Percentiles rank a stretch among this genome's conserved stretches.
Conservation (phyloP, 2,888 invertebrate genomes). For the Nemapogon koenigi region DNA sequence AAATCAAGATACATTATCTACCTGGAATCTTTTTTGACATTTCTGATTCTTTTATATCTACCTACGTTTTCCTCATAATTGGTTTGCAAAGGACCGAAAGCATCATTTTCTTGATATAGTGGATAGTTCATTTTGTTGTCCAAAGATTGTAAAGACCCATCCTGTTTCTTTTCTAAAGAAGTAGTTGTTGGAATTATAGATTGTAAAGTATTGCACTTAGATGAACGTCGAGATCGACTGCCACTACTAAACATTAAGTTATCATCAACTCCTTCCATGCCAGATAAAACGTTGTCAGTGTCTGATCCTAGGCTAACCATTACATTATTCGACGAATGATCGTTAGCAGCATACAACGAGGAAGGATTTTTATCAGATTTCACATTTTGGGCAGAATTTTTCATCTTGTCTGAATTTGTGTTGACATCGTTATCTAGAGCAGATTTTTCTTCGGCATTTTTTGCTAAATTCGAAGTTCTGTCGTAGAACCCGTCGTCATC, state of each 20-base stretch:
- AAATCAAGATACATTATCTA: too few relatives aligned
- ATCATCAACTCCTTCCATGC: slow-evolving; percentile 43
- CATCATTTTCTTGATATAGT: slow-evolving; percentile 35
- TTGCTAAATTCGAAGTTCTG: slow-evolving; percentile 33
- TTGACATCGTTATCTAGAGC: too few relatives aligned
- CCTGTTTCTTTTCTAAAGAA: too few relatives aligned
- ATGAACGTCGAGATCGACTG: slow-evolving; percentile 23
- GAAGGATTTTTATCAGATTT: too few relatives aligned
- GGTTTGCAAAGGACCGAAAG: slow-evolving; percentile 35
- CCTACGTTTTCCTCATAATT: slow-evolving; percentile 36
- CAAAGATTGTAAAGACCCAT: slow-evolving; percentile 21
- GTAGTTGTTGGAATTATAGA: too few relatives aligned
- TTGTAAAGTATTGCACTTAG: too few relatives aligned
- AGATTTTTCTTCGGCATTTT: slow-evolving; percentile 19
- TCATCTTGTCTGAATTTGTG: background rate
- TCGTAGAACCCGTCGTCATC: slow-evolving; percentile 57
- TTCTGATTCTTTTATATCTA: slow-evolving; percentile 46
- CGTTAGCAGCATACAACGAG: too few relatives aligned
- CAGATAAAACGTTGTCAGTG: slow-evolving; percentile 41
- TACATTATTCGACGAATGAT: too few relatives aligned
- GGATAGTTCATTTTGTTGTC: slow-evolving; percentile 25
- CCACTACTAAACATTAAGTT: slow-evolving; percentile 43
- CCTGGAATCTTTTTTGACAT: slow-evolving; percentile 35
- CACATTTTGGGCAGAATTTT: too few relatives aligned
- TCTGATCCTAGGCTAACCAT: slow-evolving; percentile 45